These are phyloP conservation scores for Balaeniceps rex DNA, from an alignment of 2,113 vertebrate genomes.

Conservation along the genomic window DNA sequence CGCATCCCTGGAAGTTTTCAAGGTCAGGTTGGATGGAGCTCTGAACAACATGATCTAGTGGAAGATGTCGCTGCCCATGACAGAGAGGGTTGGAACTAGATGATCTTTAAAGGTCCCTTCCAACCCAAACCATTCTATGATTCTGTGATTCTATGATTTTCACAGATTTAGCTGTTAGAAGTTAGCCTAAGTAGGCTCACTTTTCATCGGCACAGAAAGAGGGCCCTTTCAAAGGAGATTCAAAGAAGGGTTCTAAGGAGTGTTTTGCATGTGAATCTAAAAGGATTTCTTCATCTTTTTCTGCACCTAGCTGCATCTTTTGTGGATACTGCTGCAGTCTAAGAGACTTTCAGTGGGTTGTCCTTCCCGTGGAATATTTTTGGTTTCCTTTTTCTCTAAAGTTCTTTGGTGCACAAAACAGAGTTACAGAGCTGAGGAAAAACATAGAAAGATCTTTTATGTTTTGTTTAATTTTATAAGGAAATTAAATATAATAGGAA, in stretches of 20 bases:
- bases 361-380: not conserved
- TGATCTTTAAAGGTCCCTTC: not conserved
- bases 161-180: not conserved
- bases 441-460: not conserved
- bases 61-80: fast-evolving
- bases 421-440: not conserved
- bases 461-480: not conserved
- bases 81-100: not conserved
- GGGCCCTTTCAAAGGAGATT: not conserved
- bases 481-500: not conserved
- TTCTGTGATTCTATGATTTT: not conserved
- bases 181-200: not conserved
- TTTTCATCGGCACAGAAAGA: not conserved
- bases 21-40: not conserved
- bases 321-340: not conserved
- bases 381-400: not conserved
- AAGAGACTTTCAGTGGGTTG: not conserved
- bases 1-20: not conserved
- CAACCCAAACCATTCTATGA: not conserved
- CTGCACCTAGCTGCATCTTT: not conserved
- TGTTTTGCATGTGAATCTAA: not conserved
- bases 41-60: not conserved
- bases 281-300: not conserved
- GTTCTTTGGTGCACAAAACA: not conserved
- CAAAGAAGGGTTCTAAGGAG: not conserved